Base-by-base conservation (phyloP, 2,888 invertebrate genomes). In the Timema cristinae region DNA sequence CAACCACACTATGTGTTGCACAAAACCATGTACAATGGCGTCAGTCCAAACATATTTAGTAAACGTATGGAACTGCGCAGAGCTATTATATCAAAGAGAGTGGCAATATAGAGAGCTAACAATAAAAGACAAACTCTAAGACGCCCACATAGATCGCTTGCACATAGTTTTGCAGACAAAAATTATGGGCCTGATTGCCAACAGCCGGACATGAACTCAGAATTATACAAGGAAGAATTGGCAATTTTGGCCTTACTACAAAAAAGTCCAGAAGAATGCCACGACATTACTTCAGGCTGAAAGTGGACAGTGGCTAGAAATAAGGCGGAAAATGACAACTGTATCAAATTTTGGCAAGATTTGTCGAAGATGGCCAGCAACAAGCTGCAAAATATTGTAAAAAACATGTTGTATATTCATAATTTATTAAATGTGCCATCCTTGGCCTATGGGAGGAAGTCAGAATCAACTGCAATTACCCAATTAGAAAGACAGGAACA, bases 261-360 rank as follows among this genome's bases (percentile, higher is more conserved):
- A 50, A 49, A 48, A 52, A 67, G 67, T n/a, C 6, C 16, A 47
- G 15, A 71, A 52, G 54, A 71, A 32, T n/a, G 67, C 16, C 32
- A 47, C 13, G n/a, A 32, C 10, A 16, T 61, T 63, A 47, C 63
- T 63, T 63, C 63, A 16, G 47, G 47, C 63, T 7, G 63, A 32
- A 63, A 32, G 63, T 63, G 1, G 47, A 1, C 6, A 63, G 13
- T 74, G 73, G 74, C 51, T 66, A 10, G 56, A 54, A 48, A 50
- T 16, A 52, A 69, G 73, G 10, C 67, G 70, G 10, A 66, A 73
- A 66, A 56, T 75, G 13, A 59, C 76, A 8, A 76, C 76, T 6
- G 75, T 75, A n/a, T 76, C 75, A 6, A 72, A 73, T 48, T 77
- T 76, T 52, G 76, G 75, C 32, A 49, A 54, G 10, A 67, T 76